A percentile compares a stretch with the other conserved stretches of the same genome.
These are phyloP conservation scores for Enhydra lutris DNA, from an alignment of 2,113 vertebrate species.

Conservation along the genomic window DNA sequence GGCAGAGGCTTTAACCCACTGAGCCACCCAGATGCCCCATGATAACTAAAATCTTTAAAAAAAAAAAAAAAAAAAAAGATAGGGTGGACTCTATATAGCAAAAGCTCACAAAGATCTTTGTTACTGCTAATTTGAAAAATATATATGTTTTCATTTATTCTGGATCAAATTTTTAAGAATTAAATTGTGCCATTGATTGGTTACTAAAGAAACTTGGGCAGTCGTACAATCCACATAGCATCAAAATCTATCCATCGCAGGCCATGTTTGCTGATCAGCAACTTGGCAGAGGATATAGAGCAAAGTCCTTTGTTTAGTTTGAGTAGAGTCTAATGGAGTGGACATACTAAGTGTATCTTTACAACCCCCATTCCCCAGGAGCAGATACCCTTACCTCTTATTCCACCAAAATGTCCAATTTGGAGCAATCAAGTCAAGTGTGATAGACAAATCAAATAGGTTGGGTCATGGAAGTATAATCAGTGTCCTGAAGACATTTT, in stretches of 20 bases:
- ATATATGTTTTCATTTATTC: conserved; percentile 9
- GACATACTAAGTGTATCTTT: neutral
- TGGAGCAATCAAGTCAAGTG: conserved; percentile 14
- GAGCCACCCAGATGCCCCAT: no score
- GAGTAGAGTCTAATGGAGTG: neutral
- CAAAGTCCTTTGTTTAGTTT: neutral
- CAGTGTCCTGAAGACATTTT: conserved; percentile 24
- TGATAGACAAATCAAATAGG: neutral
- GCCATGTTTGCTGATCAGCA: neutral
- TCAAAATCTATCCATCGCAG: neutral
- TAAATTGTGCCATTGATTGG: neutral
- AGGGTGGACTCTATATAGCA: neutral
- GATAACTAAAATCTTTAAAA: no score
- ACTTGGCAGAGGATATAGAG: neutral
- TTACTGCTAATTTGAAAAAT: conserved; percentile 36
- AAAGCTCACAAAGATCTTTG: neutral
- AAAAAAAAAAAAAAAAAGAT: neutral
- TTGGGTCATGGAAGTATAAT: neutral
- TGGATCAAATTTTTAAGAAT: conserved; percentile 12
- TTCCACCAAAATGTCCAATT: neutral
- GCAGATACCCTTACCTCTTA: neutral
- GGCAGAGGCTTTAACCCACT: no score
- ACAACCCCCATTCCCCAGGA: neutral
- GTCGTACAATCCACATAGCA: neutral
- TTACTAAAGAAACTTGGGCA: neutral